Conservation (phyloP, 92 coral and sea anemone species). For the Montipora capitata region DNA sequence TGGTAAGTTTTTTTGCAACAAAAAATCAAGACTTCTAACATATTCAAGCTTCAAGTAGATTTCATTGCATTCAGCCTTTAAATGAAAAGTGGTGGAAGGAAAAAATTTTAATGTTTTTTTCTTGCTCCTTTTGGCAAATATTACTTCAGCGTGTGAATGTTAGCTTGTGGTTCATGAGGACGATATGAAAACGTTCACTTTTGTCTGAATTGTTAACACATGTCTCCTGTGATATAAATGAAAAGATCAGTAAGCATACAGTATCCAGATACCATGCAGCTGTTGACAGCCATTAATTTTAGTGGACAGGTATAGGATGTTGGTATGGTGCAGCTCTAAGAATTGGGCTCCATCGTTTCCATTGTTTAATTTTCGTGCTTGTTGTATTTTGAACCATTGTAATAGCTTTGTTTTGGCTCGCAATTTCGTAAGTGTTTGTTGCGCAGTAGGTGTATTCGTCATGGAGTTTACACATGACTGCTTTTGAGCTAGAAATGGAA, state of each 20-base stretch:
- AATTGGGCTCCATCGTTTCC: neutral
- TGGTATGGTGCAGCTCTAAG: neutral
- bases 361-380: neutral
- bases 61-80: neutral
- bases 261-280: too few relatives aligned
- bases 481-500: too few relatives aligned
- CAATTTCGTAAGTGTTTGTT: too few relatives aligned
- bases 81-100: neutral
- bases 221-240: neutral
- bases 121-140: neutral
- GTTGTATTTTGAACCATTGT: too few relatives aligned
- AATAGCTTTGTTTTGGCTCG: too few relatives aligned
- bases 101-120: neutral
- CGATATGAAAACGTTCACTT: slow-evolving; percentile 2
- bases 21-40: neutral
- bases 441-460: too few relatives aligned
- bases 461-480: too few relatives aligned
- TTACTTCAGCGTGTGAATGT: neutral
- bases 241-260: too few relatives aligned
- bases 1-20: neutral
- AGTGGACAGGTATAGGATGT: neutral
- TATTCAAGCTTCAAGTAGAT: neutral
- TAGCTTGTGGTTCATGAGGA: slow-evolving; percentile 32
- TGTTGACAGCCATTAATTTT: too few relatives aligned
- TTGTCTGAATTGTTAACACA: slow-evolving; percentile 38